Evolutionary conservation across 2,797 vertebrate genomes (phyloP).

Genomic region (Takifugu ocellatus): DNA sequence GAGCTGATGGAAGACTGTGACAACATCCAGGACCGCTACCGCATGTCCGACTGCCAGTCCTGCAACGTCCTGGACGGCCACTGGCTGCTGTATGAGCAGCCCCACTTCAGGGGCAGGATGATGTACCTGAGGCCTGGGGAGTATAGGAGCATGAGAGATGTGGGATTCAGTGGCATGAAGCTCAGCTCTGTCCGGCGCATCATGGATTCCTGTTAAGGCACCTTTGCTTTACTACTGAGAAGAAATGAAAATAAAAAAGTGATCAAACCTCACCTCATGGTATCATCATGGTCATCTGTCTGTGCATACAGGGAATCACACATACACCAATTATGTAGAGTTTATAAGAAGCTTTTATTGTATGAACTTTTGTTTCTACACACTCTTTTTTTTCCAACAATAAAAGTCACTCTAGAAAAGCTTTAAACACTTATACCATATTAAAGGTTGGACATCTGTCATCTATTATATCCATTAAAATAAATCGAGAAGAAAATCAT

Average conservation of each 20-base stretch:
- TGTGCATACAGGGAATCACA: too few relatives aligned
- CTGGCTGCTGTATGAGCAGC: conserved; percentile 70
- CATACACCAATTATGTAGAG: too few relatives aligned
- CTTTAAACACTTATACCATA: too few relatives aligned
- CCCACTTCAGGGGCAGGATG: conserved; percentile 64
- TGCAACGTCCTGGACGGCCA: conserved; percentile 66
- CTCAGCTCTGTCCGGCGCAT: conserved; percentile 62
- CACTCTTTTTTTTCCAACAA: too few relatives aligned
- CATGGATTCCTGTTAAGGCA: conserved; percentile 54
- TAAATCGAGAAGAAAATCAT: too few relatives aligned
- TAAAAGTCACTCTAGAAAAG: too few relatives aligned
- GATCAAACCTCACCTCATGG: conserved; percentile 7
- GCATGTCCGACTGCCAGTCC: conserved; percentile 63
- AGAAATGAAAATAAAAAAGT: conserved; percentile 12
- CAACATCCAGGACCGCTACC: conserved; percentile 59
- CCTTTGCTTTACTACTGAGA: conserved; percentile 10
- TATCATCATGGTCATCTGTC: background rate
- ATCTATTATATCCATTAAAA: too few relatives aligned
- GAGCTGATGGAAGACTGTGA: conserved; percentile 69
- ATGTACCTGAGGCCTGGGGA: conserved; percentile 68
- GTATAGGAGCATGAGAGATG: conserved; percentile 65
- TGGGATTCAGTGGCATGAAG: conserved; percentile 52
- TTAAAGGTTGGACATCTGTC: too few relatives aligned
- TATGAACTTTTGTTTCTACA: too few relatives aligned
- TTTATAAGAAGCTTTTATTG: too few relatives aligned